A percentile compares a stretch with the other conserved stretches of the same genome.
phyloP scores from a whole-genome alignment of 2,113 vertebrate genomes.

The Heptranchias perlo region DNA sequence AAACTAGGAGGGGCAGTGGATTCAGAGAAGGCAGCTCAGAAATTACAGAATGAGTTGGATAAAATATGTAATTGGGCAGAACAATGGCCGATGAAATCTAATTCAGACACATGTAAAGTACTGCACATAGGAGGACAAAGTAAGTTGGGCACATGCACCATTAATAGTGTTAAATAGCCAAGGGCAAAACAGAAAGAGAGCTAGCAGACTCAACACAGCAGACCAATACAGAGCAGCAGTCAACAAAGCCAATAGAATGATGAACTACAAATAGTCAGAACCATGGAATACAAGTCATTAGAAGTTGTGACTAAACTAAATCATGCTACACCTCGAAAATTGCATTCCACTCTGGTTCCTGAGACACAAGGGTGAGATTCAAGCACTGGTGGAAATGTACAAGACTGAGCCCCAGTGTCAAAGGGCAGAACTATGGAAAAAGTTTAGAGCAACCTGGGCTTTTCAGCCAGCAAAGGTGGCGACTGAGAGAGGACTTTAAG shows the following conservation, averaged over 20 bases:
- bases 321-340: background rate
- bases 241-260: too few relatives aligned
- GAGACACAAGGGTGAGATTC: background rate
- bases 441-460: background rate
- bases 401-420: background rate
- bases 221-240: too few relatives aligned
- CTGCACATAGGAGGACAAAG: background rate
- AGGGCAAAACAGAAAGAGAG: background rate
- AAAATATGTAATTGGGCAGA: background rate
- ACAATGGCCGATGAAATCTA: background rate
- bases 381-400: background rate
- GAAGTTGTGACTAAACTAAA: background rate
- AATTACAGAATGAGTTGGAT: background rate
- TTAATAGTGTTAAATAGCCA: too few relatives aligned
- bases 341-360: background rate
- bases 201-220: background rate
- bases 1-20: background rate
- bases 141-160: background rate
- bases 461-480: background rate
- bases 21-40: background rate
- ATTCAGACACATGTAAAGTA: background rate
- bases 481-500: too few relatives aligned
- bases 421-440: background rate
- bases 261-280: background rate
- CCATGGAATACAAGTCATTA: background rate